These are phyloP conservation scores for Philereme transversata DNA, from an alignment of 2,888 invertebrate species.

Conservation along the genomic window DNA sequence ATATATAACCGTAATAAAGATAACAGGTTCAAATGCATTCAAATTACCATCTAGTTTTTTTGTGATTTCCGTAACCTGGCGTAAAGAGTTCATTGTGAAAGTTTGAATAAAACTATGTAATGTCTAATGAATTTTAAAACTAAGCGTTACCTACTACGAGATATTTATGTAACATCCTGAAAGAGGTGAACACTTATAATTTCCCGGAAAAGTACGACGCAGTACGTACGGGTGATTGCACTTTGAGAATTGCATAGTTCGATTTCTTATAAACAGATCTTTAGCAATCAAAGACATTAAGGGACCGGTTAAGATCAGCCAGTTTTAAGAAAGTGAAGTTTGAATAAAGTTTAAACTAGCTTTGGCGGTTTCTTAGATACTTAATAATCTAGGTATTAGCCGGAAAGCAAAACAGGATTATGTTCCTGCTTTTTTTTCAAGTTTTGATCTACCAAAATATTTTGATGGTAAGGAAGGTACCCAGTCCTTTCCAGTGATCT, in stretches of 20 bases:
- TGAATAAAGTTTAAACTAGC: slow-evolving; percentile 1
- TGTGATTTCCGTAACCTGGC: too few relatives aligned
- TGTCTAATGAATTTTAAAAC: too few relatives aligned
- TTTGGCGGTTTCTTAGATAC: not conserved
- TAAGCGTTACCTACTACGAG: too few relatives aligned
- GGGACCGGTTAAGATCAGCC: slow-evolving; percentile 2
- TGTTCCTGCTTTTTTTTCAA: not conserved
- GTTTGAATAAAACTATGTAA: too few relatives aligned
- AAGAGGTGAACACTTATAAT: not conserved
- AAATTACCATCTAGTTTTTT: too few relatives aligned
- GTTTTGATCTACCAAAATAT: not conserved
- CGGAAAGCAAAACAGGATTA: not conserved
- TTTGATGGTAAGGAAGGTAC: not conserved
- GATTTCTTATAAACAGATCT: not conserved
- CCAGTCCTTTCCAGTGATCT: not conserved
- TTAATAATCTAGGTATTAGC: not conserved
- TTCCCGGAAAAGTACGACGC: too few relatives aligned
- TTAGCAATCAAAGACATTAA: slow-evolving; percentile 12
- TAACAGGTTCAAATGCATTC: too few relatives aligned
- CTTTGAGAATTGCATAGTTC: slow-evolving; percentile 8
- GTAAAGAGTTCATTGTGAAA: too few relatives aligned
- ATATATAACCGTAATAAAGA: too few relatives aligned
- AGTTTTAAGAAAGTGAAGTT: slow-evolving; percentile 11
- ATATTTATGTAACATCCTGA: not conserved
- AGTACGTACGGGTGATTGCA: not conserved